Conservation (phyloP, 1,140 invertebrate species). For the Coenobita brevimanus region DNA sequence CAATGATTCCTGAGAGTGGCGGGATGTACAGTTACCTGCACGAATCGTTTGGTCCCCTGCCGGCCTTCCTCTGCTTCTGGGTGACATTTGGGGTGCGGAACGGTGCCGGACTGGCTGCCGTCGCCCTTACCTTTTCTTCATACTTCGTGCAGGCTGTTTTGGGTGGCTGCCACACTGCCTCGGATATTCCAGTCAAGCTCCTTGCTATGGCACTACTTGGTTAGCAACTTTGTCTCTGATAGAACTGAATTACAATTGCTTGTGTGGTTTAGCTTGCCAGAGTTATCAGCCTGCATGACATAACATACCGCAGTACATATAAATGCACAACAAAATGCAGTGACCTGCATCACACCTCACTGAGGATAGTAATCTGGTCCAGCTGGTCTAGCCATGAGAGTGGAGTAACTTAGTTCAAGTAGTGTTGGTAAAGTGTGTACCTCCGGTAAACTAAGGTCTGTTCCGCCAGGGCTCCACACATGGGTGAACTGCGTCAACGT, state of each 20-base stretch:
- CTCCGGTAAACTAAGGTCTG: no score
- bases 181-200: constrained; percentile 80
- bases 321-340: not conserved
- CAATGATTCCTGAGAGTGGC: constrained; percentile 85
- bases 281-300: no score
- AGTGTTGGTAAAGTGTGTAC: no score
- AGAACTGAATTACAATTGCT: no score
- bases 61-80: constrained; percentile 95
- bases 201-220: constrained; percentile 78
- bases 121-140: constrained; percentile 91
- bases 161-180: constrained; percentile 77
- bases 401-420: no score
- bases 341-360: not conserved
- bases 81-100: constrained; percentile 79
- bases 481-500: constrained; percentile 91
- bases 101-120: constrained; percentile 91
- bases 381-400: no score
- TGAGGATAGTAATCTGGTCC: not conserved
- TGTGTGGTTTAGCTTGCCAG: no score
- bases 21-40: constrained; percentile 95
- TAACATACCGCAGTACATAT: no score
- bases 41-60: constrained; percentile 92
- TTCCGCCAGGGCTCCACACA: constrained; percentile 85
- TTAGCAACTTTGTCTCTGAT: no score
- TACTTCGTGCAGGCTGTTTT: constrained; percentile 91